Evolutionary conservation across 2,888 invertebrate species (phyloP).

Genomic region (Acrobasis suavella): DNA sequence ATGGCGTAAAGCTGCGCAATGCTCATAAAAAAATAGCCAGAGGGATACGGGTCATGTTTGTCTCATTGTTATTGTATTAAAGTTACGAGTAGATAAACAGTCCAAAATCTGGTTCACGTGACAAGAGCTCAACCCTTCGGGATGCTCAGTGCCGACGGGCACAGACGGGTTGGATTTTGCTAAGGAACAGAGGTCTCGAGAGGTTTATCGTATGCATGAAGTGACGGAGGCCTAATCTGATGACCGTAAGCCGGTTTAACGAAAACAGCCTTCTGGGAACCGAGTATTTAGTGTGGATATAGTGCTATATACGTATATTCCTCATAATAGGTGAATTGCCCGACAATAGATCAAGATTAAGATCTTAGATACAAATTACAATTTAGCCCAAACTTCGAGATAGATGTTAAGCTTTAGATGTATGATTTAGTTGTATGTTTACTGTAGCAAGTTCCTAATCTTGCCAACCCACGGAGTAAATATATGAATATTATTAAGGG

Average conservation of each 20-base stretch:
- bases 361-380: background rate
- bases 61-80: background rate
- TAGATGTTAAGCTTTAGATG: no score
- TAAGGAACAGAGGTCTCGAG: background rate
- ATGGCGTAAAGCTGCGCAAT: no score
- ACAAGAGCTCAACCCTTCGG: background rate
- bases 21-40: no score
- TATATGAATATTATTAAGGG: no score
- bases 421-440: no score
- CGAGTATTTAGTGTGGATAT: background rate
- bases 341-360: background rate
- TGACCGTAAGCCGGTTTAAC: constrained; percentile 10
- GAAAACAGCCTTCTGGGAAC: constrained; percentile 12
- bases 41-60: background rate
- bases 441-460: no score
- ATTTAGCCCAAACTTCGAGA: background rate
- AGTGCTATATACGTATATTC: background rate
- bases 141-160: constrained; percentile 11
- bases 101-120: constrained; percentile 1
- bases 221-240: constrained; percentile 19
- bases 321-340: background rate
- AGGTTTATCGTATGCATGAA: constrained; percentile 17
- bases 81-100: background rate
- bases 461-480: no score
- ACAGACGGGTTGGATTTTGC: constrained; percentile 9